A percentile compares a stretch with the other conserved stretches of the same genome.
Evolutionary conservation across 2,797 vertebrate species (phyloP).

Genomic region (Nyctalus aviator): DNA sequence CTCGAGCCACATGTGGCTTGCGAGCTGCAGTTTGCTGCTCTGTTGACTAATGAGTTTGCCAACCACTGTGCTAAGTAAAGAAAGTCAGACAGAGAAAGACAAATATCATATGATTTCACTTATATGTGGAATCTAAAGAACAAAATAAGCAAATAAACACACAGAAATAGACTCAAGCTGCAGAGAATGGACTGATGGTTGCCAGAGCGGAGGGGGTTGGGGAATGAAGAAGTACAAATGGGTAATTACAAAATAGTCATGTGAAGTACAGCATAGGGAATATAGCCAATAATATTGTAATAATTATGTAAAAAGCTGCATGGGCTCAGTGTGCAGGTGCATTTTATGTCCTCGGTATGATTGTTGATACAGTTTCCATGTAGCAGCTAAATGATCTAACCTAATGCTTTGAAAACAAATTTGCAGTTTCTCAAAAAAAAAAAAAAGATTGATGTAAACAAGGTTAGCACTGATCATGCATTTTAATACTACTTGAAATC

Average conservation of each 20-base stretch:
- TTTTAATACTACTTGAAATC: conserved; percentile 25
- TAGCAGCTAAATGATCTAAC: not conserved
- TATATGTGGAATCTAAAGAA: not conserved
- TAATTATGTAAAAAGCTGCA: not conserved
- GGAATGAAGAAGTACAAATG: not conserved
- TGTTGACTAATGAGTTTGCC: too few relatives aligned
- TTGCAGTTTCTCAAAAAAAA: conserved; percentile 18
- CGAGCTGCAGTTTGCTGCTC: too few relatives aligned
- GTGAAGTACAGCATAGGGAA: not conserved
- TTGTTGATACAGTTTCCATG: not conserved
- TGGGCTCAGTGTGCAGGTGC: not conserved
- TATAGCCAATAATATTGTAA: not conserved
- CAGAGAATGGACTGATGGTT: not conserved
- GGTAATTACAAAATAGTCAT: not conserved
- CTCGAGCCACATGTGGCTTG: too few relatives aligned
- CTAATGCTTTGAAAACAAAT: conserved; percentile 58
- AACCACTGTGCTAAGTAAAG: not conserved
- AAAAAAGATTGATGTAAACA: conserved; percentile 17
- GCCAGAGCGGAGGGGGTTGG: not conserved
- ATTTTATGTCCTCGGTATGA: not conserved
- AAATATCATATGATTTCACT: not conserved
- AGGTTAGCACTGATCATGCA: not conserved
- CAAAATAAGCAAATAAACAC: not conserved
- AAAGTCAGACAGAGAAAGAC: not conserved
- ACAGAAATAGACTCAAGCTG: not conserved